Evolutionary conservation across 2,113 vertebrate genomes (phyloP).

Genomic region (Serinus canaria): DNA sequence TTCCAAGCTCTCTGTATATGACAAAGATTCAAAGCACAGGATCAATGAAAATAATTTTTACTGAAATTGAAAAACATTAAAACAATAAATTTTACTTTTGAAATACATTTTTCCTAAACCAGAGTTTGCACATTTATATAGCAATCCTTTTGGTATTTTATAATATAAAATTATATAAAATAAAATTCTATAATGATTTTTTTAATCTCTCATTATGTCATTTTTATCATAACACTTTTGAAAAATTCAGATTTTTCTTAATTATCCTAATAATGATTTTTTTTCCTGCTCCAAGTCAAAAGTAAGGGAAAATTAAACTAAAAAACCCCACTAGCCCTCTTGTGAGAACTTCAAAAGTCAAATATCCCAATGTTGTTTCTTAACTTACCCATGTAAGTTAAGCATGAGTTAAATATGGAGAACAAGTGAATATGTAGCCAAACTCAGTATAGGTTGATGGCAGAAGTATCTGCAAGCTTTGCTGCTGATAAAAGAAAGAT

Average conservation of each 20-base stretch:
- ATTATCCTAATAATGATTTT: background rate
- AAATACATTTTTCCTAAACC: background rate
- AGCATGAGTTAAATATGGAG: background rate
- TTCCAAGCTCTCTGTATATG: background rate
- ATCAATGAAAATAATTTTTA: background rate
- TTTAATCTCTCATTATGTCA: background rate
- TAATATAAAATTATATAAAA: background rate
- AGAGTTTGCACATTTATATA: background rate
- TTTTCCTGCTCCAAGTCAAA: background rate
- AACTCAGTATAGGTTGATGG: background rate
- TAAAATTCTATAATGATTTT: background rate
- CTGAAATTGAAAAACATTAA: background rate
- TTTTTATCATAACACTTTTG: background rate
- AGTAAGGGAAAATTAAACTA: background rate
- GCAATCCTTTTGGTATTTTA: background rate
- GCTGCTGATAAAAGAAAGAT: slow-evolving; percentile 37
- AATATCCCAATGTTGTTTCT: background rate
- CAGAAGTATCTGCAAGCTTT: slow-evolving; percentile 3
- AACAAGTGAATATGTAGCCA: background rate
- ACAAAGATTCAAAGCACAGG: background rate
- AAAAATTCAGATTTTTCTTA: background rate
- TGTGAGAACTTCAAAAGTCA: background rate
- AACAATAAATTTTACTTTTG: background rate
- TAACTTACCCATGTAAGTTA: background rate
- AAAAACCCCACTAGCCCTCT: accelerated